These are phyloP conservation scores for Protophormia terraenovae DNA, from an alignment of 2,888 invertebrate genomes.

Conservation along the genomic window DNA sequence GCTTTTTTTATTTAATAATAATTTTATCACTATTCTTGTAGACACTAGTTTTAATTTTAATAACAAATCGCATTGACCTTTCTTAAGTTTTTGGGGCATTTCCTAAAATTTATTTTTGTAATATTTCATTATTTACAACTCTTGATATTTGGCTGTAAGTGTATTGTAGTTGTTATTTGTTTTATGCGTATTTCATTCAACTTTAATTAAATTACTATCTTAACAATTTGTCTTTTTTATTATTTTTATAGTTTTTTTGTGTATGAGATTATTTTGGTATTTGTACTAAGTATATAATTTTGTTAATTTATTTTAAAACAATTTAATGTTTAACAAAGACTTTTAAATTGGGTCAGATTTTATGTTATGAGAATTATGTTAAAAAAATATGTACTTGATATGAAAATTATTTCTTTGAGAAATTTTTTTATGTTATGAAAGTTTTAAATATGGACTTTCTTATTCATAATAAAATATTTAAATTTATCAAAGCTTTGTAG, in stretches of 20 bases:
- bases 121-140: background rate
- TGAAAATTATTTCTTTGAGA: too few species aligned
- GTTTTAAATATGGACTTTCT: too few species aligned
- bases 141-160: background rate
- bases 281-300: slow-evolving; percentile 66
- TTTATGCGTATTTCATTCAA: slow-evolving; percentile 66
- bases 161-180: background rate
- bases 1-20: background rate
- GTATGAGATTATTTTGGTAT: slow-evolving; percentile 3
- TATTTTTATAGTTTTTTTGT: slow-evolving; percentile 67
- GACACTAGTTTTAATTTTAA: slow-evolving; percentile 22
- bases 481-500: too few species aligned
- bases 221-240: slow-evolving; percentile 68
- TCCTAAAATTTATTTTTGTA: slow-evolving; percentile 13
- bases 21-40: background rate
- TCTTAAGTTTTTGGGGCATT: slow-evolving; percentile 17
- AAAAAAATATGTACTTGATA: too few species aligned
- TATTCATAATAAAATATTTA: too few species aligned
- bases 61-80: slow-evolving; percentile 47
- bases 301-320: background rate
- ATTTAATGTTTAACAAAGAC: slow-evolving; percentile 67
- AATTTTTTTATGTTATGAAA: too few species aligned
- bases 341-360: slow-evolving; percentile 9
- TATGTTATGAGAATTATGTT: too few species aligned
- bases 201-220: slow-evolving; percentile 58